Percentiles rank a stretch among this genome's conserved stretches.
Evolutionary conservation across 2,113 vertebrate genomes (phyloP).

Genomic region (Leptocoma aspasia): DNA sequence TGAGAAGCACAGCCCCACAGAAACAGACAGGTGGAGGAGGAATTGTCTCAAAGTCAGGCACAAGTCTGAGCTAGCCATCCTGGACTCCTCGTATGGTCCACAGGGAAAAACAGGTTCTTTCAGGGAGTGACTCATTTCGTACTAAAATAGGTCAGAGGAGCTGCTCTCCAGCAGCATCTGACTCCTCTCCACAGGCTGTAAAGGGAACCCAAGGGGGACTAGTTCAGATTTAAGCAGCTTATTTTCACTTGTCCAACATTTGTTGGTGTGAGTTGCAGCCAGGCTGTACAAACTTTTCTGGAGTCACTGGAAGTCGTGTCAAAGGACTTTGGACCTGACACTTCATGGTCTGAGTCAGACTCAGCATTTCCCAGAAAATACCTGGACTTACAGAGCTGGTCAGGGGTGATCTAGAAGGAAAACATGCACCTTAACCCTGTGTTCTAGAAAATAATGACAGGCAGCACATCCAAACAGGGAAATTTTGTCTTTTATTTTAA

Average conservation of each 20-base stretch:
- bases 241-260: not conserved
- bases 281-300: not conserved
- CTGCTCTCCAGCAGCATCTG: not conserved
- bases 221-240: not conserved
- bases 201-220: not conserved
- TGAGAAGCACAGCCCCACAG: not conserved
- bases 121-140: slow-evolving; percentile 13
- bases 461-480: not conserved
- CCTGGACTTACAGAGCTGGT: not conserved
- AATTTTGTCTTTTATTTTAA: not conserved
- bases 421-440: not conserved
- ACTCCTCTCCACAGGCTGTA: not conserved
- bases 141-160: slow-evolving; percentile 51
- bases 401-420: not conserved
- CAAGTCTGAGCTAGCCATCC: slow-evolving; percentile 26
- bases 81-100: not conserved
- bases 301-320: not conserved
- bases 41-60: not conserved
- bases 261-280: not conserved
- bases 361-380: not conserved
- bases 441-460: not conserved
- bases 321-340: not conserved
- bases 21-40: not conserved
- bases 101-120: slow-evolving; percentile 54
- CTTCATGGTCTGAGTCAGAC: not conserved